Conservation (phyloP, 2,113 vertebrate species). For the Platichthys stellatus region DNA sequence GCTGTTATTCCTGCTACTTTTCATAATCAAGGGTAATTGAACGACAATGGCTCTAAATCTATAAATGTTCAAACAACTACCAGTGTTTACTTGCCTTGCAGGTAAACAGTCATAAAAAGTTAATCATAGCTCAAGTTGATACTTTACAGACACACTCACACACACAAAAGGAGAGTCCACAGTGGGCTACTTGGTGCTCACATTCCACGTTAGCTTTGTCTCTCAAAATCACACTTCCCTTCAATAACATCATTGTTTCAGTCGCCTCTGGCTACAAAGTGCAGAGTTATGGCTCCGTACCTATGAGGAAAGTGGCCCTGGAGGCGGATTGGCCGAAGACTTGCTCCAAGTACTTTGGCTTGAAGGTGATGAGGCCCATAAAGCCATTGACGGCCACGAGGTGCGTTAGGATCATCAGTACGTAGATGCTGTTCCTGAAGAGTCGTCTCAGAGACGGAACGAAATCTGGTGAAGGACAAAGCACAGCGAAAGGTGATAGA, state of each 20-base stretch:
- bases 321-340: conserved; percentile 91
- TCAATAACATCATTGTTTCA: conserved; percentile 71
- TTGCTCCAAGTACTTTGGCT: conserved; percentile 95
- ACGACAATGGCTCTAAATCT: background rate
- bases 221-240: conserved; percentile 64
- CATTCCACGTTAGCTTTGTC: conserved; percentile 47
- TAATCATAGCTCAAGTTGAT: conserved; percentile 19
- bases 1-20: background rate
- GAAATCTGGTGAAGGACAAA: conserved; percentile 83
- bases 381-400: conserved; percentile 89
- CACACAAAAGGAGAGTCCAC: conserved; percentile 11
- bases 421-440: conserved; percentile 87
- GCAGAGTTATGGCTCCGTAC: conserved; percentile 69
- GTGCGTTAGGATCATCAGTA: conserved; percentile 86
- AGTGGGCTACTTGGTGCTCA: background rate
- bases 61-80: conserved; percentile 7
- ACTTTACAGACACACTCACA: background rate
- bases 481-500: background rate
- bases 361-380: conserved; percentile 97
- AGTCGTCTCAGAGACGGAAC: conserved; percentile 89
- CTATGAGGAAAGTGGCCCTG: conserved; percentile 93
- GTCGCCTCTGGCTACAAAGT: background rate
- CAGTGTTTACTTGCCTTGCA: background rate
- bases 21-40: background rate
- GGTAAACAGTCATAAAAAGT: conserved; percentile 42